These are phyloP conservation scores for Benthosema pterotum DNA, from an alignment of 2,797 vertebrate species.

Conservation along the genomic window DNA sequence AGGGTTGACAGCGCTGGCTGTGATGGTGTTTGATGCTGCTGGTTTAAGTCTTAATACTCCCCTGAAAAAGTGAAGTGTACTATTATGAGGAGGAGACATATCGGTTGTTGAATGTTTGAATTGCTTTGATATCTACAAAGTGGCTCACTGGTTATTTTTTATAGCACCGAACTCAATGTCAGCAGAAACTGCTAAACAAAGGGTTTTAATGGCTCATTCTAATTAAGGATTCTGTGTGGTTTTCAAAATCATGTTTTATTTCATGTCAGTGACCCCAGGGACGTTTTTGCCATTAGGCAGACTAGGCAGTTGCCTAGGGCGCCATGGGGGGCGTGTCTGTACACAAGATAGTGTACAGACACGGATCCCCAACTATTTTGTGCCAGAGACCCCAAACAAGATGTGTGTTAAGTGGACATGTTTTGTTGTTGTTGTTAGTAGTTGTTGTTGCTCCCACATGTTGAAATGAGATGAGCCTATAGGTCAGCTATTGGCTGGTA, in stretches of 20 bases:
- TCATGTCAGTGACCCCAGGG: too few species aligned
- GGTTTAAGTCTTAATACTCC: conserved; percentile 28
- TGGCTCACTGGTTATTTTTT: background rate
- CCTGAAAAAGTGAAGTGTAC: conserved; percentile 7
- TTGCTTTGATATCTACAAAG: conserved; percentile 8
- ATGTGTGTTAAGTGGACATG: too few species aligned
- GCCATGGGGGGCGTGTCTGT: too few species aligned
- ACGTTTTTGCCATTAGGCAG: too few species aligned
- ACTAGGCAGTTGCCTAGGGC: too few species aligned
- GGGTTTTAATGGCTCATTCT: too few species aligned
- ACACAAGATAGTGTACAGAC: too few species aligned
- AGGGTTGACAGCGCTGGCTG: background rate
- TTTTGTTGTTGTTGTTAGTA: background rate
- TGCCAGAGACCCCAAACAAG: too few species aligned
- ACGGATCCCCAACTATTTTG: too few species aligned
- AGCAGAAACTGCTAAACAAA: background rate
- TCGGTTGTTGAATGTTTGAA: background rate
- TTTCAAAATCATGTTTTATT: background rate
- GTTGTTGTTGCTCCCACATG: background rate
- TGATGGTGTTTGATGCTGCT: conserved; percentile 4
- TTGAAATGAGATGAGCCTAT: too few species aligned
- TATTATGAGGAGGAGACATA: background rate
- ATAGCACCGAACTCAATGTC: conserved; percentile 33
- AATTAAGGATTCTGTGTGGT: background rate
- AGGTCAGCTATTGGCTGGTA: too few species aligned